phyloP scores from a whole-genome alignment of 2,888 invertebrate species.

The Phortica magna region DNA sequence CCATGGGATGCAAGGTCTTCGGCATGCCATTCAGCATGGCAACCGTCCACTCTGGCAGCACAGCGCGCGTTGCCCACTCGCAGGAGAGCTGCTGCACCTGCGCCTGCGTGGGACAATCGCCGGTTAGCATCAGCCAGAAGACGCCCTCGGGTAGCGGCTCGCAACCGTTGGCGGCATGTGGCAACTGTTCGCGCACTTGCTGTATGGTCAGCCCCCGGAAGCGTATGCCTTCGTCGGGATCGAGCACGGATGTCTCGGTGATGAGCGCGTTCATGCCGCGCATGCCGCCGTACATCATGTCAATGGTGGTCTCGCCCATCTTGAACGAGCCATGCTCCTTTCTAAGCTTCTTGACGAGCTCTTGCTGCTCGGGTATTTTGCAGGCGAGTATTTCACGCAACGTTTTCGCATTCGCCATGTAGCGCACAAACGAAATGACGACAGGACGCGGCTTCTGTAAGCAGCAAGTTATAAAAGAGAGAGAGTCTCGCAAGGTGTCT shows the following conservation, averaged over 20 bases:
- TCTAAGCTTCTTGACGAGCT: too few species aligned
- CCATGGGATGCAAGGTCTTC: slow-evolving; percentile 88
- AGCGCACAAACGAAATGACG: too few species aligned
- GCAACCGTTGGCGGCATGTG: slow-evolving; percentile 81
- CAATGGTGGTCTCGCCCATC: not conserved
- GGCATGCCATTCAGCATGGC: slow-evolving; percentile 90
- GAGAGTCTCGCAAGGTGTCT: too few species aligned
- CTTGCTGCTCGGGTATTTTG: too few species aligned
- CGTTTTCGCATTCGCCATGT: too few species aligned
- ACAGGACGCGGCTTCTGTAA: too few species aligned
- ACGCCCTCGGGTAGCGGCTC: slow-evolving; percentile 93
- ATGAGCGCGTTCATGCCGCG: slow-evolving; percentile 91
- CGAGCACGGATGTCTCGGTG: slow-evolving; percentile 92
- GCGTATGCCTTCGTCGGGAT: slow-evolving; percentile 91
- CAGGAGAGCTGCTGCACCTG: slow-evolving; percentile 84
- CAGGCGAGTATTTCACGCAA: too few species aligned
- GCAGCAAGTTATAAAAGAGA: too few species aligned
- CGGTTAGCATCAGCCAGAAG: slow-evolving; percentile 93
- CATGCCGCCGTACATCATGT: slow-evolving; percentile 80
- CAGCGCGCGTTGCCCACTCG: slow-evolving; percentile 84
- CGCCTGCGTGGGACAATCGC: slow-evolving; percentile 88
- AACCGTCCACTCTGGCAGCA: slow-evolving; percentile 85
- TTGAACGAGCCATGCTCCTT: too few species aligned
- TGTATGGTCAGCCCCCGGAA: slow-evolving; percentile 92
- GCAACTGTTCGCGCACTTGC: slow-evolving; percentile 89